These are phyloP conservation scores for Xestia sexstrigata DNA, from an alignment of 2,888 invertebrate species.

Conservation along the genomic window DNA sequence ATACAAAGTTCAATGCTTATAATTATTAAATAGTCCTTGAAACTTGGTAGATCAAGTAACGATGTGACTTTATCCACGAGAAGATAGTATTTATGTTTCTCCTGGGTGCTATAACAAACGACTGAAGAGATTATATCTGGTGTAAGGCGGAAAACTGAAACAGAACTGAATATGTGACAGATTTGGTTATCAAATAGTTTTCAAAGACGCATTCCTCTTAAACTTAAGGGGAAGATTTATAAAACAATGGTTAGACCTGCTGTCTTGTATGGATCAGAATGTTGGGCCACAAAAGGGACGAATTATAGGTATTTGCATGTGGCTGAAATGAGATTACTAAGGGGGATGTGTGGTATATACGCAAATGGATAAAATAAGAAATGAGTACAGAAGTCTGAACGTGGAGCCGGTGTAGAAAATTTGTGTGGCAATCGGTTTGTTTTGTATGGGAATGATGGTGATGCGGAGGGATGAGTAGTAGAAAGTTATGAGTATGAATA, in stretches of 20 bases:
- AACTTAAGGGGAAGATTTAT: too few species aligned
- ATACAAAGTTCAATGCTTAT: slow-evolving; percentile 11
- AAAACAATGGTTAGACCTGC: too few species aligned
- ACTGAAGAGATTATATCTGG: slow-evolving; percentile 1
- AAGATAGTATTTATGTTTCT: neutral
- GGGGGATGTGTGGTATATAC: too few species aligned
- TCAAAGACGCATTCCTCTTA: neutral
- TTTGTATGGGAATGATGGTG: too few species aligned
- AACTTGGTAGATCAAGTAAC: slow-evolving; percentile 5
- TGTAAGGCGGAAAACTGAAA: neutral
- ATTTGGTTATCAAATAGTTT: neutral
- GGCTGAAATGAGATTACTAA: neutral
- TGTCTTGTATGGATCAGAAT: too few species aligned
- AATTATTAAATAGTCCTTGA: slow-evolving; percentile 1
- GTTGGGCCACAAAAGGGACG: neutral
- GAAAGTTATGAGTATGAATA: too few species aligned
- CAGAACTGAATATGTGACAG: neutral
- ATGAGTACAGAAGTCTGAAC: too few species aligned
- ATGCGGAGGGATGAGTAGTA: too few species aligned
- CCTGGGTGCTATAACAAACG: slow-evolving; percentile 8
- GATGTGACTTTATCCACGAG: slow-evolving; percentile 10
- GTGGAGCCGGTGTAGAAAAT: too few species aligned
- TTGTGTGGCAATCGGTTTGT: too few species aligned
- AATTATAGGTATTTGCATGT: neutral
- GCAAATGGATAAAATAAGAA: too few species aligned